Conservation (phyloP, 1,140 invertebrate species). For the Sitobion miscanthi region DNA sequence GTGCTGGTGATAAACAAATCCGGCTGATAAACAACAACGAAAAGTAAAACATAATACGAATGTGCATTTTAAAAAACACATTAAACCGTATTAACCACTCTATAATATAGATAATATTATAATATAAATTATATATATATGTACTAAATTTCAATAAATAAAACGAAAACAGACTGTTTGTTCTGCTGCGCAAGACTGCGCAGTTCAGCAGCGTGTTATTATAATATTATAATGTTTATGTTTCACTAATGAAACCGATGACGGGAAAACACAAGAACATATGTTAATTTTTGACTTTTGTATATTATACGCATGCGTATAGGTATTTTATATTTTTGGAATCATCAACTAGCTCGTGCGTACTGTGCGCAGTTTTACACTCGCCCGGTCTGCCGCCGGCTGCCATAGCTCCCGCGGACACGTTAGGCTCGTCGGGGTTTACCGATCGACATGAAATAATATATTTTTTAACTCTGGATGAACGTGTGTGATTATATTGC, state of each 20-base stretch:
- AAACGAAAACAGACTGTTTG: slow-evolving; percentile 31
- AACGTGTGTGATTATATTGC: neutral
- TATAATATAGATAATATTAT: neutral
- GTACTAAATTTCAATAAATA: neutral
- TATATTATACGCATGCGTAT: neutral
- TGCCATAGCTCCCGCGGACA: neutral
- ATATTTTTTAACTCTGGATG: neutral
- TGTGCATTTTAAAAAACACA: neutral
- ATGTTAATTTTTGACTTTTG: neutral
- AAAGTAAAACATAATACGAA: neutral
- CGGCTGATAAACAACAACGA: neutral
- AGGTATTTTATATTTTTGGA: neutral
- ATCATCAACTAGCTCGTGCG: neutral
- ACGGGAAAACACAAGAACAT: slow-evolving; percentile 17
- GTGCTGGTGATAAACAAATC: slow-evolving; percentile 15
- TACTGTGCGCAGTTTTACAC: neutral
- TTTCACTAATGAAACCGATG: slow-evolving; percentile 13
- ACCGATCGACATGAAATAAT: neutral
- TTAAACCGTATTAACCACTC: neutral
- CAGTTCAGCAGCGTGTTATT: neutral
- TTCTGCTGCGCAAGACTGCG: neutral
- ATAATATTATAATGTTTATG: neutral
- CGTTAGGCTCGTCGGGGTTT: neutral
- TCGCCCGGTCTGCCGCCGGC: neutral
- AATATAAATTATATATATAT: neutral